phyloP scores from a whole-genome alignment of 1,140 invertebrate species.

The Saccostrea glomerata region DNA sequence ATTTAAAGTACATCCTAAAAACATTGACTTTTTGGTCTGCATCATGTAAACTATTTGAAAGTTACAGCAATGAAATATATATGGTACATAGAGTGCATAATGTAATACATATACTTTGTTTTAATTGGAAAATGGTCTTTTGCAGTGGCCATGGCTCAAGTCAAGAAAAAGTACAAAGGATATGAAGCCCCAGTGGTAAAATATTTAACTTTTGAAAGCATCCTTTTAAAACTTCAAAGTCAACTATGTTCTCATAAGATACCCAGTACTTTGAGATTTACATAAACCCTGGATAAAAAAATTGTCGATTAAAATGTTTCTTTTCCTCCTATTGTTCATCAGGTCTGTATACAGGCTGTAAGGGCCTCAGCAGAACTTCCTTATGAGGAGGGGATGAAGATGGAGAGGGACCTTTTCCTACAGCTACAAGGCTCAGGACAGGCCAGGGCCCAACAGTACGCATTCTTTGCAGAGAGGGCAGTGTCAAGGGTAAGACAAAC shows the following conservation, averaged over 20 bases:
- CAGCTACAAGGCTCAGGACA: conserved; percentile 68
- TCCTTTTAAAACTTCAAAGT: neutral
- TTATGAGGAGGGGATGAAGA: conserved; percentile 63
- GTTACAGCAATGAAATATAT: too few species aligned
- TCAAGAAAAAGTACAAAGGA: conserved; percentile 70
- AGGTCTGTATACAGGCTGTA: conserved; percentile 72
- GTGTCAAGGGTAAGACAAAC: conserved; percentile 68
- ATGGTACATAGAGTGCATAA: too few species aligned
- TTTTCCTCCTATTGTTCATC: neutral
- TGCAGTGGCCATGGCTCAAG: conserved; percentile 66
- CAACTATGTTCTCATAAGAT: neutral
- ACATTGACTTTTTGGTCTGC: too few species aligned
- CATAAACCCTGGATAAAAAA: too few species aligned
- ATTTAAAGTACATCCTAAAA: too few species aligned
- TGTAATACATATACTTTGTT: too few species aligned
- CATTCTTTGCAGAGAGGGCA: conserved; percentile 75
- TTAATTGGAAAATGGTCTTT: conserved; percentile 35
- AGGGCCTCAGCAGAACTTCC: conserved; percentile 62
- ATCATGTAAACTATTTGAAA: too few species aligned
- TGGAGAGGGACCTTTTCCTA: conserved; percentile 58
- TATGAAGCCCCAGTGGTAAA: conserved; percentile 73
- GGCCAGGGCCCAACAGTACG: conserved; percentile 71
- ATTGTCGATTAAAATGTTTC: too few species aligned
- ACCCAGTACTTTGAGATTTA: too few species aligned
- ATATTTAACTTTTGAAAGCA: conserved; percentile 7